Base-by-base conservation (phyloP, 2,888 invertebrate genomes). In the Syritta pipiens region DNA sequence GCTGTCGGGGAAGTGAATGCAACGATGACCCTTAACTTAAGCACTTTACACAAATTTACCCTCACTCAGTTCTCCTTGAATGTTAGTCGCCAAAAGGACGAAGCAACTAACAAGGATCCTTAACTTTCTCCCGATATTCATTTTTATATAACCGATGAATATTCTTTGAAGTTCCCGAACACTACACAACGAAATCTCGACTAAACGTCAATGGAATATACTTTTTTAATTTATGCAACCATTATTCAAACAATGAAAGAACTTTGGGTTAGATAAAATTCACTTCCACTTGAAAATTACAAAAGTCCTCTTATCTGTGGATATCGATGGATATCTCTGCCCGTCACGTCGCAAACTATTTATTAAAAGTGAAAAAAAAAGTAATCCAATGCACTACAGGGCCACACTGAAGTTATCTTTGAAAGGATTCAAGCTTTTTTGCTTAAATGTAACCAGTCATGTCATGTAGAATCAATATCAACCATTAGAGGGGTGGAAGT, bases 231-330 rank as follows among this genome's bases (percentile, higher is more conserved):
- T 44, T 65, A 60, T 60, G 46, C 71, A 42, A 4, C 30, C 10
- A 19, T 37, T 55, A 53, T 53, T 7, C 48, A 44, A 55, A 63
- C 32, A 60, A 40, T 30, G 55, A 40, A 65, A 46, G 17, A 28
- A 10, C 12, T 49, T 17, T 14, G 22, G 44, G 12, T 32, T 12
- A 46, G 77, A 71, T 71, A 77, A 65, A 46, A 60, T 30, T 30
- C 46, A 40, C 32, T 46, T 24, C 71, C 63, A 77, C 77, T 77
- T 77, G 30, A 71, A 17, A 53, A 65, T 10, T 60, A n/a, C 1
- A 53, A 20, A 44, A 28, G 28, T 30, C 46, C 48, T 42, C 75
- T 71, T 77, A 77, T 71, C 76, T 14, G 53, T 17, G 17, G 17
- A 12, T 1, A 9, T 14, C 14, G 28, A 30, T n/a, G 30, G 28